These are phyloP conservation scores for Alcis repandata DNA, from an alignment of 2,888 invertebrate genomes.

Conservation along the genomic window DNA sequence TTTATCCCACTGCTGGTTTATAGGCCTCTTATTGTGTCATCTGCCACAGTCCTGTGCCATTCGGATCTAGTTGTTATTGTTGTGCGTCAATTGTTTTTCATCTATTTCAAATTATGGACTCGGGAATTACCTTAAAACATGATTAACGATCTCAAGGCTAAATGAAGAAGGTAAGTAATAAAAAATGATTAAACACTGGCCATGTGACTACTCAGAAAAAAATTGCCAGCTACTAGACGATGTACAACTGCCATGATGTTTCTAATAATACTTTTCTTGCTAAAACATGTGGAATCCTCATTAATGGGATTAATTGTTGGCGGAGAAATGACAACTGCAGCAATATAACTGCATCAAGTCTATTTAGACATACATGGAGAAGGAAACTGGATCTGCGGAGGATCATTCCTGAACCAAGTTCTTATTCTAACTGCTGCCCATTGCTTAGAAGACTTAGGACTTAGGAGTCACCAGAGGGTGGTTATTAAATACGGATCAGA, in stretches of 20 bases:
- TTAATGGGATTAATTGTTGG: not conserved
- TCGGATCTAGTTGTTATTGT: too few relatives aligned
- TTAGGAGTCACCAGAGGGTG: not conserved
- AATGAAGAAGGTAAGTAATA: not conserved
- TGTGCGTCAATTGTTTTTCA: too few relatives aligned
- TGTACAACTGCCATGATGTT: not conserved
- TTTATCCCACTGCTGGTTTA: too few relatives aligned
- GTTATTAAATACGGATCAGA: not conserved
- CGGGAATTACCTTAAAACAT: too few relatives aligned
- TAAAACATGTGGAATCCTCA: slow-evolving; percentile 1
- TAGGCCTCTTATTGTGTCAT: too few relatives aligned
- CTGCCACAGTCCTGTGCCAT: too few relatives aligned
- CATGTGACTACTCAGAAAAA: not conserved
- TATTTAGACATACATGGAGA: not conserved
- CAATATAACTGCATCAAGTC: not conserved
- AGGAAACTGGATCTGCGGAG: slow-evolving; percentile 1
- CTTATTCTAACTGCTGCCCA: not conserved
- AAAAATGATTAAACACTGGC: not conserved
- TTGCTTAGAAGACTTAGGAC: not conserved
- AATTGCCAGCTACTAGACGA: not conserved
- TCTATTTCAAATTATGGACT: too few relatives aligned
- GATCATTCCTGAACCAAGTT: slow-evolving; percentile 1
- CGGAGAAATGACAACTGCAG: not conserved
- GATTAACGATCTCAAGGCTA: too few relatives aligned
- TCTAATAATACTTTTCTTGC: not conserved